phyloP scores from a whole-genome alignment of 2,888 invertebrate species.

The Platycheirus albimanus region DNA sequence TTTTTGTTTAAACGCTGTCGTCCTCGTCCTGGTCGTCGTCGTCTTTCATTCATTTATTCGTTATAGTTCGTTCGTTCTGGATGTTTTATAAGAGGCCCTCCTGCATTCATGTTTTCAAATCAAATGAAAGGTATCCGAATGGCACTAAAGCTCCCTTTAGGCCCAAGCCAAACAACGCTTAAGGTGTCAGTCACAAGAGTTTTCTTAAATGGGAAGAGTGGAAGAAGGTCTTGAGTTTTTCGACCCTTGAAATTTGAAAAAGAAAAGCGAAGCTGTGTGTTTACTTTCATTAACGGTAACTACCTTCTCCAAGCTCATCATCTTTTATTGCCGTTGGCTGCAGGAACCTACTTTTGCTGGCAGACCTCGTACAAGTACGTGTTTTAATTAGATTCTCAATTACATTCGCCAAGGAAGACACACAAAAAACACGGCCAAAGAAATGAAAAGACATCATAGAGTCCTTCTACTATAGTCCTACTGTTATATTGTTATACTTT shows the following conservation, averaged over 20 bases:
- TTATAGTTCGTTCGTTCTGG: not conserved
- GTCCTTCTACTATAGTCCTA: too few species aligned
- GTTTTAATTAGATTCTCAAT: slow-evolving; percentile 67
- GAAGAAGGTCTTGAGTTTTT: slow-evolving; percentile 25
- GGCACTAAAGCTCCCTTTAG: slow-evolving; percentile 4
- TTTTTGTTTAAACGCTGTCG: not conserved
- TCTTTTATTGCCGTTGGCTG: slow-evolving; percentile 3
- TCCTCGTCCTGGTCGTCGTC: too few species aligned
- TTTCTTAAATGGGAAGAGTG: not conserved
- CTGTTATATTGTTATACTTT: slow-evolving; percentile 15
- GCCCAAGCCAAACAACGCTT: slow-evolving; percentile 21
- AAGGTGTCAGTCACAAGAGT: slow-evolving; percentile 20
- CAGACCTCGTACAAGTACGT: slow-evolving; percentile 37
- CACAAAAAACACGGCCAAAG: slow-evolving; percentile 20
- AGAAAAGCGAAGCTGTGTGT: slow-evolving; percentile 2
- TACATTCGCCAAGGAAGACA: slow-evolving; percentile 17
- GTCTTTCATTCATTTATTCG: too few species aligned
- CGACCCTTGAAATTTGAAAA: slow-evolving; percentile 17
- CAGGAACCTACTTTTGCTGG: slow-evolving; percentile 3
- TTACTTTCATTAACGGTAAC: slow-evolving; percentile 44
- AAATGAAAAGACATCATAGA: slow-evolving; percentile 37
- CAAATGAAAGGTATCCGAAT: slow-evolving; percentile 33
- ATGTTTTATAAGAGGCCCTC: slow-evolving; percentile 1
- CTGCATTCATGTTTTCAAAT: slow-evolving; percentile 30
- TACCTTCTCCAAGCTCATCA: slow-evolving; percentile 8